Base-by-base conservation (phyloP, 1,140 invertebrate genomes). In the Theocolax elegans region DNA sequence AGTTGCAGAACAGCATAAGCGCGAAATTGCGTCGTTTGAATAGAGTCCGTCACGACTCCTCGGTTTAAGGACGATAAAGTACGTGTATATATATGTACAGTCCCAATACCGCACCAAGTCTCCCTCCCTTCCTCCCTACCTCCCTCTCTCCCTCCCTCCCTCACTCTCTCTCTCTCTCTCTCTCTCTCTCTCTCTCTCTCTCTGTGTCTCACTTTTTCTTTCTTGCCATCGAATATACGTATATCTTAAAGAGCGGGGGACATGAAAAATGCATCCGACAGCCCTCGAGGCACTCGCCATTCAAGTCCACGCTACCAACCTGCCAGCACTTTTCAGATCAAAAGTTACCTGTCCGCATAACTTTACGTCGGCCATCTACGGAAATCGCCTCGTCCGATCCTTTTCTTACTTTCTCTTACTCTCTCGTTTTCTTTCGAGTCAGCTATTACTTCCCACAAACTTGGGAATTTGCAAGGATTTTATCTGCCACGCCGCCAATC, bases 261-360 rank as follows among this genome's bases (percentile, higher is more conserved):
- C 81, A 84, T 83, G 83, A 84, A 84, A 84, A 84, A 84, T 84
- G 82, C 81, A 84, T 83, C 76, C 67, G 73, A 80, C 77, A 72
- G 71, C 76, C 78, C 79, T 78, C 74, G 67, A 79, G 78, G 75
- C 77, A 79, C 79, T 78, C 71, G 65, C 78, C 77, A 81, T 82
- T 81, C 80, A 78, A 81, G 78, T 79, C 79, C 75, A 49, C 19
- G 53, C 40, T 72, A 74, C 77, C 75, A 79, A 80, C 77, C 81
- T 82, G 80, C 79, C 78, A 79, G 75, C 77, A 79, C 80, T 82
- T 83, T 80, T 83, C 77, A 75, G 79, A 84, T 82, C 83, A 80
- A 82, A 81, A 83, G 82, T 84, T 80, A 81, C 79, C 77, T 79
- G 77, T 75, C 63, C 63, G 77, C 74, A 73, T 75, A 80, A 82